A percentile compares a stretch with the other conserved stretches of the same genome.
phyloP scores from a whole-genome alignment of 2,797 vertebrate genomes.

The Gambusia yucatana region DNA sequence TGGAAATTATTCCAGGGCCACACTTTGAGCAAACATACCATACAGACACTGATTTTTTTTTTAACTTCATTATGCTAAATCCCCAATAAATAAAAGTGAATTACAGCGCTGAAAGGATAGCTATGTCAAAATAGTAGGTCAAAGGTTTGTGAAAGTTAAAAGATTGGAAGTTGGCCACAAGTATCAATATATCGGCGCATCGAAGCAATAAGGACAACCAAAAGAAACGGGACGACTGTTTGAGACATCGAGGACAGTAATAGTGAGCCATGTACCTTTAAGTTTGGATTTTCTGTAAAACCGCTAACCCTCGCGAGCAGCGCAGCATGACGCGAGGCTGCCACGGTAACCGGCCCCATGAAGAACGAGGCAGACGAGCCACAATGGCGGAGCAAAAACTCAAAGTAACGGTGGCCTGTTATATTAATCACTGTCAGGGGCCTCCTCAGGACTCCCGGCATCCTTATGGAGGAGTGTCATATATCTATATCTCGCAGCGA shows the following conservation, averaged over 20 bases:
- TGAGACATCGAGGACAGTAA: slow-evolving; percentile 23
- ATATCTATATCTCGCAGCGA: slow-evolving; percentile 46
- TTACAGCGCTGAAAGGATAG: too few species aligned
- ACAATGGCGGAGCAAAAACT: slow-evolving; percentile 47
- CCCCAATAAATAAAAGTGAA: neutral
- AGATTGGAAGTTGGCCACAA: neutral
- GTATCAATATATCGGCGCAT: neutral
- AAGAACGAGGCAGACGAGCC: slow-evolving; percentile 40
- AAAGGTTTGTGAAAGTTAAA: neutral
- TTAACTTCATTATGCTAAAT: neutral
- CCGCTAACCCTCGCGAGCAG: slow-evolving; percentile 11
- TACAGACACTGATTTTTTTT: neutral
- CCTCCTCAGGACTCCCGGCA: slow-evolving; percentile 59
- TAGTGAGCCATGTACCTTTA: slow-evolving; percentile 30
- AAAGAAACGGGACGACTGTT: slow-evolving; percentile 18
- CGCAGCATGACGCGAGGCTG: slow-evolving; percentile 29
- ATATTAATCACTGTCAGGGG: slow-evolving; percentile 70
- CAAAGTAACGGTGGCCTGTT: slow-evolving; percentile 60
- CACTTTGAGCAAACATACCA: neutral
- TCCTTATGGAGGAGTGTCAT: slow-evolving; percentile 67
- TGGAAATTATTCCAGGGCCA: neutral
- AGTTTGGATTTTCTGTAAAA: slow-evolving; percentile 47
- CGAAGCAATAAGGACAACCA: neutral
- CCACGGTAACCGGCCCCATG: slow-evolving; percentile 29
- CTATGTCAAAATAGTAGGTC: slow-evolving; percentile 5